Conservation (phyloP, 2,797 vertebrate genomes). For the Prunella strophiata region DNA sequence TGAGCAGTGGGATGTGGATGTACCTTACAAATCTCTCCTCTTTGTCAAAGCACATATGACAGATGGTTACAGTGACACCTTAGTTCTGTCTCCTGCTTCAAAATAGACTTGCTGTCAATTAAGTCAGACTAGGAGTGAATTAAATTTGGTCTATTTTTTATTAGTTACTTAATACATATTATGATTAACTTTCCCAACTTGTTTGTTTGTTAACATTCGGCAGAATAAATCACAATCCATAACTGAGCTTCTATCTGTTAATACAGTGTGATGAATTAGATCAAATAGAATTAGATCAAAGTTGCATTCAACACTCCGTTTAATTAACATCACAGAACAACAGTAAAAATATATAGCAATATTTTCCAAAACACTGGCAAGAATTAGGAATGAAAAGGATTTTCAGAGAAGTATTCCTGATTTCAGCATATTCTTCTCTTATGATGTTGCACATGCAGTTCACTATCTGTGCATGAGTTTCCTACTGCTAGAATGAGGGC, state of each 20-base stretch:
- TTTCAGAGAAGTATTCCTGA: neutral
- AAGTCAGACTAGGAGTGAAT: neutral
- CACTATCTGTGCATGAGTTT: neutral
- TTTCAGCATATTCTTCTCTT: neutral
- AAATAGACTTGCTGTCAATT: constrained; percentile 20
- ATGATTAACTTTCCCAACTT: neutral
- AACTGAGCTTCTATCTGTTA: neutral
- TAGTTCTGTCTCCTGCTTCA: constrained; percentile 19
- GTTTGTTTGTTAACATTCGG: neutral
- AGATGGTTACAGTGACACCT: constrained; percentile 13
- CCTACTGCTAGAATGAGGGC: neutral
- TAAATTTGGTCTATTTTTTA: neutral
- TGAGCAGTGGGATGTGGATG: neutral
- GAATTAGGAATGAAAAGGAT: neutral
- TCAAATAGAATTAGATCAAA: neutral
- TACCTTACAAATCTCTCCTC: neutral
- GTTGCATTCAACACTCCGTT: neutral
- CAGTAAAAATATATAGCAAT: neutral
- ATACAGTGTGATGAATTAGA: neutral
- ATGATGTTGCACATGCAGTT: neutral
- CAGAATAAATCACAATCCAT: neutral
- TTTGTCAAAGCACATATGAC: neutral
- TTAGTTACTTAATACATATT: neutral
- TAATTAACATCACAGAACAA: neutral
- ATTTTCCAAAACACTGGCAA: neutral